Percentiles rank a stretch among this genome's conserved stretches.
These are phyloP conservation scores for Meriones unguiculatus DNA, from an alignment of 2,113 vertebrate species.

Conservation along the genomic window DNA sequence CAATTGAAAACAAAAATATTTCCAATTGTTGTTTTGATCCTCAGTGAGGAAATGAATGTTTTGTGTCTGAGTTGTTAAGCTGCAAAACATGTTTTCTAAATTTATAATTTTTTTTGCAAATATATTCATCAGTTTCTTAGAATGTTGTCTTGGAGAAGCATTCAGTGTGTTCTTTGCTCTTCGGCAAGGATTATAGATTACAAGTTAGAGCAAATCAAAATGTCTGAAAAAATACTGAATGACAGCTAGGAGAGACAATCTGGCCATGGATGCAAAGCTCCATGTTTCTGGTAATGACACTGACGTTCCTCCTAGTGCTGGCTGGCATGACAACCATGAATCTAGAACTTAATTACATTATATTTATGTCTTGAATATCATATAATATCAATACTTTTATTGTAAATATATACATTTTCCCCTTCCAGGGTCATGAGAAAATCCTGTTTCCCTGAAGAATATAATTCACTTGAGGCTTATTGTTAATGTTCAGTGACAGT, in stretches of 20 bases:
- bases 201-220: not conserved
- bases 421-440: constrained; percentile 51
- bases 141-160: constrained; percentile 48
- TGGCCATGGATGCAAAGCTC: rapidly evolving
- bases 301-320: rapidly evolving
- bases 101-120: constrained; percentile 33
- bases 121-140: constrained; percentile 44
- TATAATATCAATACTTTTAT: not conserved
- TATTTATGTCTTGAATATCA: not conserved
- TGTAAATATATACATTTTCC: not conserved
- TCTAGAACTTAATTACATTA: not conserved
- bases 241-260: not conserved
- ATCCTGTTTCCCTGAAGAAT: not conserved
- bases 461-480: constrained; percentile 4
- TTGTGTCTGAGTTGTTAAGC: constrained; percentile 62
- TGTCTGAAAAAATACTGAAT: not conserved
- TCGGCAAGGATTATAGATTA: not conserved
- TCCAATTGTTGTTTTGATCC: constrained; percentile 69
- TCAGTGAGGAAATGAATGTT: constrained; percentile 54
- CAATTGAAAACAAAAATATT: constrained; percentile 70
- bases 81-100: constrained; percentile 53
- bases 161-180: not conserved
- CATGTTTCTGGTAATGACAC: not conserved
- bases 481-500: not conserved
- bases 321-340: not conserved